Evolutionary conservation across 2,797 vertebrate genomes (phyloP).

Genomic region (Balearica regulorum): DNA sequence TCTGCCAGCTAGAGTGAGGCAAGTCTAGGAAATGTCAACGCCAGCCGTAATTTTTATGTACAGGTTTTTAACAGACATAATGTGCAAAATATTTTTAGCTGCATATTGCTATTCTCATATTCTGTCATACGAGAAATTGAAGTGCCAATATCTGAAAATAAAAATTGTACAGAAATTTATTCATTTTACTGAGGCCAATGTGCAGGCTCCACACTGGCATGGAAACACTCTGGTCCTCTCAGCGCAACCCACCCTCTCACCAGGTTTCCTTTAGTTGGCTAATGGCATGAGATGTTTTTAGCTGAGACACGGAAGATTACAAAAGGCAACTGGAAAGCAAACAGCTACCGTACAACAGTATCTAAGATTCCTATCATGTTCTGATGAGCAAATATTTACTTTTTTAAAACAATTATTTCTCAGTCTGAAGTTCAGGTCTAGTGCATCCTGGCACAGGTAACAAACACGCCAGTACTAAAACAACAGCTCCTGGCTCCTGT

Average conservation of each 20-base stretch:
- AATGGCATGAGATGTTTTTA: neutral
- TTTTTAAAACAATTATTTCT: neutral
- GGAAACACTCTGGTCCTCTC: neutral
- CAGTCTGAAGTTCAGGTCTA: neutral
- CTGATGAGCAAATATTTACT: constrained; percentile 38
- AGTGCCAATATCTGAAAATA: neutral
- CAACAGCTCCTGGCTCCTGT: neutral
- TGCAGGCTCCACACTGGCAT: neutral
- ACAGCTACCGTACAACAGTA: neutral
- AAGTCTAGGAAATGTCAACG: neutral
- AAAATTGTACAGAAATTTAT: neutral
- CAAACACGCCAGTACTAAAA: neutral
- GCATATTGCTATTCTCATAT: fast-evolving
- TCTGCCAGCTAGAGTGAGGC: neutral
- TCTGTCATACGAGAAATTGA: neutral
- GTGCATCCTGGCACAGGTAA: neutral
- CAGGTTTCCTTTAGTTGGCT: neutral
- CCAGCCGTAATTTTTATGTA: neutral
- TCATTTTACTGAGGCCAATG: neutral
- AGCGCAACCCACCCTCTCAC: neutral
- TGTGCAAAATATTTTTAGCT: neutral
- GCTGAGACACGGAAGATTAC: neutral
- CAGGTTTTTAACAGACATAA: neutral
- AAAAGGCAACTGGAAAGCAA: neutral
- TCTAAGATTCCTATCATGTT: neutral